These are phyloP conservation scores for Danio rerio DNA, from an alignment of 2,113 vertebrate genomes.

Conservation along the genomic window DNA sequence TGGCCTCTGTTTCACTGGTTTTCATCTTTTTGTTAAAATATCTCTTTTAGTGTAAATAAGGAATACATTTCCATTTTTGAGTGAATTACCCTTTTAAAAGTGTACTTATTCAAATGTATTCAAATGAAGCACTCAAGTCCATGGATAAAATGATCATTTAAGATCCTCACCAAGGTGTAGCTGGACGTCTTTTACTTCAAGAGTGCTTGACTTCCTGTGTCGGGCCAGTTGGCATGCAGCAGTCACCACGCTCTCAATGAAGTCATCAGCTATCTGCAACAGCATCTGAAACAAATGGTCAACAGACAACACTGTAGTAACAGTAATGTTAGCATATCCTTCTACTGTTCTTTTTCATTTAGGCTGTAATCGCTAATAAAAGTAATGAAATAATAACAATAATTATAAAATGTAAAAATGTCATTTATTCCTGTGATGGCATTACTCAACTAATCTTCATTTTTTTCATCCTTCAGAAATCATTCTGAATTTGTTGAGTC, in stretches of 20 bases:
- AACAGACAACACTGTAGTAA: constrained; percentile 19
- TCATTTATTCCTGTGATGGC: not conserved
- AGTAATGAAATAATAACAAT: too few species aligned
- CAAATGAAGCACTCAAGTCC: not conserved
- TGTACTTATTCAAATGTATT: not conserved
- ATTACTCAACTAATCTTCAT: not conserved
- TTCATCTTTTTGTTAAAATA: too few species aligned
- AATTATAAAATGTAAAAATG: not conserved
- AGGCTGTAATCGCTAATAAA: too few species aligned
- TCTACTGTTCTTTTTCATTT: too few species aligned
- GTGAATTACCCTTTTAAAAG: too few species aligned
- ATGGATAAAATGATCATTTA: not conserved
- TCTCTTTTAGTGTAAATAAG: too few species aligned
- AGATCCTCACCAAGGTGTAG: constrained; percentile 88
- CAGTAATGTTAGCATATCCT: too few species aligned
- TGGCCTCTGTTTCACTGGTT: too few species aligned
- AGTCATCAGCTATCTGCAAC: constrained; percentile 96
- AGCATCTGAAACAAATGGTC: constrained; percentile 83
- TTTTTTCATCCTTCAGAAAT: not conserved
- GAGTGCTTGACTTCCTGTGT: constrained; percentile 95
- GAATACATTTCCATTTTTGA: too few species aligned
- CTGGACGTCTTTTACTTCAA: constrained; percentile 98
- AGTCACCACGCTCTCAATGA: constrained; percentile 97
- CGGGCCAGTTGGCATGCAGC: constrained; percentile 95
- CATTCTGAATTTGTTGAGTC: not conserved